Percentiles rank a stretch among this genome's conserved stretches.
Evolutionary conservation across 1,140 invertebrate genomes (phyloP).

Genomic region (Euborellia annulipes): DNA sequence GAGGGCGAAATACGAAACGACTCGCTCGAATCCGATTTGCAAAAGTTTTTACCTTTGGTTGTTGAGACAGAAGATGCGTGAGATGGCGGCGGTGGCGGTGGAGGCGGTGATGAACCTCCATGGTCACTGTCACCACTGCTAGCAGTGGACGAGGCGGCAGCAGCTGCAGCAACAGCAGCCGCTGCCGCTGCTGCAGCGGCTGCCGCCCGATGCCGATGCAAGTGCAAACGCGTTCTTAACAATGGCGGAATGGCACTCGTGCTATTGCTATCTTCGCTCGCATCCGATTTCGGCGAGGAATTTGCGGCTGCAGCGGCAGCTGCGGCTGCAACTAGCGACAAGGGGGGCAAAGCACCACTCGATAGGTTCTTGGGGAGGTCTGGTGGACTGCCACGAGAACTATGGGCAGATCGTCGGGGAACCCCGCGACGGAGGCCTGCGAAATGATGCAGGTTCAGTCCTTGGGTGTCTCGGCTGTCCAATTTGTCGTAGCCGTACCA

Average conservation of each 20-base stretch:
- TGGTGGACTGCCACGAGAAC: conserved; percentile 20
- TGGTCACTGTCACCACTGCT: no score
- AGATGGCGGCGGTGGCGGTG: no score
- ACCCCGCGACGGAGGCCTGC: conserved; percentile 12
- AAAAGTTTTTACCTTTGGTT: no score
- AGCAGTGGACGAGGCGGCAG: no score
- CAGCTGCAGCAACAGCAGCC: no score
- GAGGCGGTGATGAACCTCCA: no score
- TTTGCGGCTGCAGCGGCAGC: conserved; percentile 19
- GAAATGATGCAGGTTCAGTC: conserved; percentile 15
- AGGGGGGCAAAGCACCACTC: conserved; percentile 13
- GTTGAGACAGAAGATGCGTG: no score
- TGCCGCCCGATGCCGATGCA: not conserved
- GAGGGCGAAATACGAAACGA: no score
- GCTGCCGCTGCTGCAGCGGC: not conserved
- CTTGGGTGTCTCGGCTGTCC: conserved; percentile 31
- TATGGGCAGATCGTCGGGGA: conserved; percentile 20
- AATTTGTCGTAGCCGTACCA: conserved; percentile 75
- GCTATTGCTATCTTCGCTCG: conserved; percentile 5
- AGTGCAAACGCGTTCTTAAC: not conserved
- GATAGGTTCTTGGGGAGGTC: conserved; percentile 1
- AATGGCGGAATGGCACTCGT: not conserved
- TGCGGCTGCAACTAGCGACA: conserved; percentile 16
- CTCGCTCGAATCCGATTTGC: no score
- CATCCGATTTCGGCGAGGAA: conserved; percentile 20